Conservation (phyloP, 2,113 vertebrate genomes). For the human region GRCh38 chr21:16773501-16774000, state of each 20-base stretch:
- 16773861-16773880: background rate
- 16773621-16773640: background rate
- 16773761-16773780: background rate
- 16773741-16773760: background rate
- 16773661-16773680: background rate
- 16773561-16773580: background rate
- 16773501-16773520: background rate
- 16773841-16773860: background rate
- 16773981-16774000: background rate
- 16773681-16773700: background rate
- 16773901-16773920: background rate
- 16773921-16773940: background rate
- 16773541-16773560: background rate
- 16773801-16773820: background rate
- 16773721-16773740: background rate
- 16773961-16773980: background rate
- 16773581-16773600: background rate
- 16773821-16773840: background rate
- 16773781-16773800: background rate
- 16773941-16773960: background rate
- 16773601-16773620: background rate
- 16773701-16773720: background rate
- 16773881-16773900: background rate
- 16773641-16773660: background rate
- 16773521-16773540: background rate